These are phyloP conservation scores for Catostylus mosaicus DNA, from an alignment of 30 jellyfish, hydroid and myxozoan genomes.

Conservation along the genomic window DNA sequence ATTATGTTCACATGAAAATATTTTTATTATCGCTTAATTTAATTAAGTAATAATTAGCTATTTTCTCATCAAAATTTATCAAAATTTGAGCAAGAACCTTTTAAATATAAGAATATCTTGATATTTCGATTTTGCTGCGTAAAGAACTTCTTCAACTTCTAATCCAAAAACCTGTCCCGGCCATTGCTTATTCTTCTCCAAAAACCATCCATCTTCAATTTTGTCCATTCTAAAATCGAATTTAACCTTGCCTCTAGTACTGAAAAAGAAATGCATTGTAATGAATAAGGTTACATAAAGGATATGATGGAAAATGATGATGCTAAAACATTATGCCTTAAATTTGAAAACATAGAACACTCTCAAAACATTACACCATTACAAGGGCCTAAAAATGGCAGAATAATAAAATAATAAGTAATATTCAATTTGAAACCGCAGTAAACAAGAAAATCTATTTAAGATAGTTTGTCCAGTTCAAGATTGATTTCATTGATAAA, in stretches of 20 bases:
- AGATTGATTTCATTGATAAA: too few relatives aligned
- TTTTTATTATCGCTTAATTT: not conserved
- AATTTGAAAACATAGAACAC: too few relatives aligned
- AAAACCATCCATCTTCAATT: constrained; percentile 94
- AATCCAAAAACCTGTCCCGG: constrained; percentile 89
- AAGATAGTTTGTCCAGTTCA: too few relatives aligned
- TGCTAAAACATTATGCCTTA: too few relatives aligned
- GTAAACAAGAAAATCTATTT: too few relatives aligned
- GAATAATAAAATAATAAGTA: too few relatives aligned
- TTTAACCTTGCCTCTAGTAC: too few relatives aligned
- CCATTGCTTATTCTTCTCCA: constrained; percentile 85
- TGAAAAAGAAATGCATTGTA: too few relatives aligned
- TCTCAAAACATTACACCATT: too few relatives aligned
- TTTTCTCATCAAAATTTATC: not conserved
- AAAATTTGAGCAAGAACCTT: constrained; percentile 64
- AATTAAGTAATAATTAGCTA: not conserved
- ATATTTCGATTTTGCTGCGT: constrained; percentile 59
- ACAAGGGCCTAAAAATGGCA: too few relatives aligned
- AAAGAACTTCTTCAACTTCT: constrained; percentile 81
- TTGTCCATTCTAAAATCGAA: constrained; percentile 36
- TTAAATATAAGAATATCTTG: constrained; percentile 87
- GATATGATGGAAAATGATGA: not conserved
- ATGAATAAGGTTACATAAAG: not conserved
- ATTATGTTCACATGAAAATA: too few relatives aligned
- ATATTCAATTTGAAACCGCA: too few relatives aligned